Conservation (phyloP, 64 coral and sea anemone species). For the Montipora capricornis region DNA sequence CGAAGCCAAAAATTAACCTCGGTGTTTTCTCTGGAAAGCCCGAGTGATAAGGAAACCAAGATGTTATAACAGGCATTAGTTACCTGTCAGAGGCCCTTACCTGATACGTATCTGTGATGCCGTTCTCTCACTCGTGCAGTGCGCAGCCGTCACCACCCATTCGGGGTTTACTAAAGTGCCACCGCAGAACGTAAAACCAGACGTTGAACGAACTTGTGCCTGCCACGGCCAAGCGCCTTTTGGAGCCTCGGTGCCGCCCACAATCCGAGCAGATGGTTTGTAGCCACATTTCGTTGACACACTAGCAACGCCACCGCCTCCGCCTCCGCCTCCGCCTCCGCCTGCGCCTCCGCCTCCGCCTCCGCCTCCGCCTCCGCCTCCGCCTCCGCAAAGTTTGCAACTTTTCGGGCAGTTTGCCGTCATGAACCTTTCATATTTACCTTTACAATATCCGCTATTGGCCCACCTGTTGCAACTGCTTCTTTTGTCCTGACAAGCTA, state of each 20-base stretch:
- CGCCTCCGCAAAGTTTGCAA: constrained; percentile 45
- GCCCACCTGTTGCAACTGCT: neutral
- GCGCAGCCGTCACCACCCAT: constrained; percentile 77
- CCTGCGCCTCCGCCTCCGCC: neutral
- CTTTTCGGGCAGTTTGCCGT: constrained; percentile 41
- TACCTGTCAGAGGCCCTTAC: neutral
- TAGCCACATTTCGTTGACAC: constrained; percentile 52
- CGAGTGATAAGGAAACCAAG: no score
- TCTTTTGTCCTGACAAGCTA: constrained; percentile 28
- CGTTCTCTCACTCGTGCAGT: constrained; percentile 35
- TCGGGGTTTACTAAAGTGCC: constrained; percentile 70
- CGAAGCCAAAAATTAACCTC: no score
- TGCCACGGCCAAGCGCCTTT: constrained; percentile 86
- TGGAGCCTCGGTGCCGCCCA: constrained; percentile 66
- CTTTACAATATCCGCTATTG: constrained; percentile 25
- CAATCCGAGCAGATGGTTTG: constrained; percentile 66
- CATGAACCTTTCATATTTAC: constrained; percentile 30
- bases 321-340: neutral
- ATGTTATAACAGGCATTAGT: no score
- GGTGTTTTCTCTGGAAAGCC: no score
- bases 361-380: constrained; percentile 1
- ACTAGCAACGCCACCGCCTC: neutral
- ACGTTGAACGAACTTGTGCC: constrained; percentile 21
- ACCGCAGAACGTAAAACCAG: constrained; percentile 67
- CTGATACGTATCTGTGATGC: constrained; percentile 25